A percentile compares a stretch with the other conserved stretches of the same genome.
Conservation (phyloP, 2,888 invertebrate genomes). For the Tupiocoris notatus region DNA sequence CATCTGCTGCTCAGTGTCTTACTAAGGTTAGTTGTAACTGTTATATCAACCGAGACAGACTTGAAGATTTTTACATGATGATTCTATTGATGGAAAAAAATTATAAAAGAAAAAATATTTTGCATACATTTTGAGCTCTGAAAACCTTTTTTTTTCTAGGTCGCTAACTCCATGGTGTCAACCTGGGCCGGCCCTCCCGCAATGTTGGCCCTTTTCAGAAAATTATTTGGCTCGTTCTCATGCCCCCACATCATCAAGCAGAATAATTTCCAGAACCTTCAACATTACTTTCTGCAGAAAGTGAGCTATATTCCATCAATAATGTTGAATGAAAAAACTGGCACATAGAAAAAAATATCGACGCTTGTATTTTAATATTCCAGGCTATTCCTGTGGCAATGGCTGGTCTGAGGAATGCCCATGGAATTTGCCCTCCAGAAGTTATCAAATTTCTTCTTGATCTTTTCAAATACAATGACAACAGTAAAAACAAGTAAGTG, state of each 20-base stretch:
- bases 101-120: too few relatives aligned
- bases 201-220: constrained; percentile 90
- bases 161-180: constrained; percentile 89
- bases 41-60: too few relatives aligned
- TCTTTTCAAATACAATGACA: constrained; percentile 97
- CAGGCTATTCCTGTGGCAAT: constrained; percentile 89
- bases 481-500: constrained; percentile 73
- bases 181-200: constrained; percentile 96
- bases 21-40: constrained; percentile 71
- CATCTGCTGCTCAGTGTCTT: constrained; percentile 85
- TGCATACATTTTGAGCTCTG: too few relatives aligned
- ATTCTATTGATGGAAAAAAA: too few relatives aligned
- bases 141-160: constrained; percentile 60
- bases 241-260: constrained; percentile 91
- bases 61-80: too few relatives aligned
- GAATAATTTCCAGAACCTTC: constrained; percentile 91
- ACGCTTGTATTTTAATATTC: background rate
- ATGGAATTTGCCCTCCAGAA: constrained; percentile 94
- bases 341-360: too few relatives aligned
- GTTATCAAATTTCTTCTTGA: constrained; percentile 89
- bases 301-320: constrained; percentile 52
- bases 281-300: constrained; percentile 92
- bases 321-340: too few relatives aligned
- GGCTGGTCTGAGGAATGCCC: constrained; percentile 84
- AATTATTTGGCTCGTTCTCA: constrained; percentile 92